A percentile compares a stretch with the other conserved stretches of the same genome.
These are phyloP conservation scores for Trisateles emortualis DNA, from an alignment of 2,888 invertebrate genomes.

Conservation along the genomic window DNA sequence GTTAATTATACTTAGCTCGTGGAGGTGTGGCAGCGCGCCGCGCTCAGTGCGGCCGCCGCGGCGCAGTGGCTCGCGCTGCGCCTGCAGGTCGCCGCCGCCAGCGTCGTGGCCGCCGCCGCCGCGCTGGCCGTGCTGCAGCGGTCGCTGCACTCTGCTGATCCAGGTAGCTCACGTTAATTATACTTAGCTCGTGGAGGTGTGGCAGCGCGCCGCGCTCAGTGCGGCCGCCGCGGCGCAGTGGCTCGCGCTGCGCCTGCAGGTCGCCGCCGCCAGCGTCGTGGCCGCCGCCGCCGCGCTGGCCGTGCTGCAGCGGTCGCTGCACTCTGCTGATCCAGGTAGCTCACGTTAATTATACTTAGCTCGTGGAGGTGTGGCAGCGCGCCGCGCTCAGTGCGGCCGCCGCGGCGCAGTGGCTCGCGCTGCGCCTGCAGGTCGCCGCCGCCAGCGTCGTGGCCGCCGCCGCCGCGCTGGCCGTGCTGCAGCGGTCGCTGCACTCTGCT, in stretches of 20 bases:
- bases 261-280: conserved; percentile 91
- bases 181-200: conserved; percentile 89
- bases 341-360: conserved; percentile 36
- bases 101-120: conserved; percentile 85
- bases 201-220: conserved; percentile 94
- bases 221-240: conserved; percentile 94
- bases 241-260: conserved; percentile 95
- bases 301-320: conserved; percentile 89
- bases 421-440: conserved; percentile 93
- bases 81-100: conserved; percentile 92
- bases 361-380: conserved; percentile 92
- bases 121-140: conserved; percentile 87
- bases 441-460: conserved; percentile 88
- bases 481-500: conserved; percentile 91
- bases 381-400: conserved; percentile 93
- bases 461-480: conserved; percentile 75
- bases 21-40: conserved; percentile 93
- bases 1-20: conserved; percentile 78
- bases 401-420: conserved; percentile 94
- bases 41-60: conserved; percentile 93
- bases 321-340: conserved; percentile 90
- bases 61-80: conserved; percentile 95
- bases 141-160: conserved; percentile 90
- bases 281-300: conserved; percentile 70
- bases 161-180: conserved; percentile 79